Conservation (phyloP, 2,797 vertebrate species). For the Hoplostethus atlanticus region DNA sequence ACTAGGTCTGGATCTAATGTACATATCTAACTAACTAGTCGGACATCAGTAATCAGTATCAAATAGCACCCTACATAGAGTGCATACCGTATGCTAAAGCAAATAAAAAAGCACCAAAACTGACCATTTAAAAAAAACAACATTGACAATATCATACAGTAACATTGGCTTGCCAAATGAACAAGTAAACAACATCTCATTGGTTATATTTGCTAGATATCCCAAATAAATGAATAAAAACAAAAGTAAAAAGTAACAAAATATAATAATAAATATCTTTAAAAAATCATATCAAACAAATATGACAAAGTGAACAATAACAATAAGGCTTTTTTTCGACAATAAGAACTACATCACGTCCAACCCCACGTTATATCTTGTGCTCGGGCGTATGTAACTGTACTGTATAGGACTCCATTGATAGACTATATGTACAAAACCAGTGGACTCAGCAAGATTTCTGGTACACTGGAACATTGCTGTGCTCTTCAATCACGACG, state of each 20-base stretch:
- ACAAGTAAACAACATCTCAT: slow-evolving; percentile 79
- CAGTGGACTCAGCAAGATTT: slow-evolving; percentile 50
- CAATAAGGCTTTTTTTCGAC: slow-evolving; percentile 86
- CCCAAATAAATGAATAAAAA: slow-evolving; percentile 79
- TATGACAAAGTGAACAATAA: slow-evolving; percentile 83
- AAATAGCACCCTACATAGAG: slow-evolving; percentile 83
- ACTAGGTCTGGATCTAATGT: slow-evolving; percentile 77
- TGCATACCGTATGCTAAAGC: slow-evolving; percentile 75
- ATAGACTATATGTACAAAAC: slow-evolving; percentile 82
- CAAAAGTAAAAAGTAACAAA: slow-evolving; percentile 82
- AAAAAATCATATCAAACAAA: slow-evolving; percentile 81
- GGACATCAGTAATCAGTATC: slow-evolving; percentile 84
- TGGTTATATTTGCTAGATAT: slow-evolving; percentile 84
- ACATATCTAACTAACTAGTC: slow-evolving; percentile 80
- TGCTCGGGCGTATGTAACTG: slow-evolving; percentile 81
- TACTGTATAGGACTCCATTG: slow-evolving; percentile 75
- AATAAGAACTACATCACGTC: slow-evolving; percentile 81
- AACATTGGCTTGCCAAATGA: slow-evolving; percentile 84
- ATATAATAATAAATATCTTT: slow-evolving; percentile 83
- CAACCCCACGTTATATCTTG: slow-evolving; percentile 79
- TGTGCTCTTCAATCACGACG: slow-evolving; percentile 73
- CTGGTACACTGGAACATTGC: slow-evolving; percentile 57
- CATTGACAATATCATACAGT: slow-evolving; percentile 77
- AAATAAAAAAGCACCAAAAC: slow-evolving; percentile 83
- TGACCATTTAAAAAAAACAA: slow-evolving; percentile 67